Evolutionary conservation across 2,888 invertebrate genomes (phyloP).

Genomic region (Steinernema scapterisci): DNA sequence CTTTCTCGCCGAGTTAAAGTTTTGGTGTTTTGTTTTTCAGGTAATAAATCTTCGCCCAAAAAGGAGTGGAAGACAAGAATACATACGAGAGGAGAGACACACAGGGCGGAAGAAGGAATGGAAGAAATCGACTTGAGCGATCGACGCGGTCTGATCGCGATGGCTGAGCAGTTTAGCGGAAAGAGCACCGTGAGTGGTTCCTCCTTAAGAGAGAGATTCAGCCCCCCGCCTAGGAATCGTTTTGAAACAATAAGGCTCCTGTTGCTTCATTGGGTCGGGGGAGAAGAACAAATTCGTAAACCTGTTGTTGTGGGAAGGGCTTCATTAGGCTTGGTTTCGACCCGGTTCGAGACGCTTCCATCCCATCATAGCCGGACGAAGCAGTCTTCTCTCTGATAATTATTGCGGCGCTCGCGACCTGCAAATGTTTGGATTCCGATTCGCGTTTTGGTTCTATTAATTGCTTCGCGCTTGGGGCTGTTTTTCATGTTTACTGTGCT

Average conservation of each 20-base stretch:
- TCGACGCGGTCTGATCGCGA: constrained; percentile 43
- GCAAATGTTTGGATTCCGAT: no score
- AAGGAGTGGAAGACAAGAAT: not conserved
- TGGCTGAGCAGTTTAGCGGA: constrained; percentile 39
- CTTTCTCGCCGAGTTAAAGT: not conserved
- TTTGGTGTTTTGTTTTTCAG: constrained; percentile 32
- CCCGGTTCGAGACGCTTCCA: not conserved
- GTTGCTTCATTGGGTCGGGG: no score
- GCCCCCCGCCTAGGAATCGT: not conserved
- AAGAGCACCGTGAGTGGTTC: constrained; percentile 29
- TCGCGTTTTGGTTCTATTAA: not conserved
- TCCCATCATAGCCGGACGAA: no score
- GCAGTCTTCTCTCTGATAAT: not conserved
- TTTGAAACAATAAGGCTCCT: constrained; percentile 6
- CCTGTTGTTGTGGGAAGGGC: not conserved
- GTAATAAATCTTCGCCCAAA: constrained; percentile 28
- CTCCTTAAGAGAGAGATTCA: not conserved
- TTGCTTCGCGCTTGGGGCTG: not conserved
- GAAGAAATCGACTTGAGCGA: constrained; percentile 44
- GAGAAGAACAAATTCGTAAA: no score
- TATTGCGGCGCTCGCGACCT: not conserved
- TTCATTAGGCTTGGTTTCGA: not conserved
- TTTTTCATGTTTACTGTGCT: not conserved
- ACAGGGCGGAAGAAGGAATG: constrained; percentile 24
- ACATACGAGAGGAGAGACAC: not conserved